Conservation (phyloP, 2,113 vertebrate species). For the Neogale vison region DNA sequence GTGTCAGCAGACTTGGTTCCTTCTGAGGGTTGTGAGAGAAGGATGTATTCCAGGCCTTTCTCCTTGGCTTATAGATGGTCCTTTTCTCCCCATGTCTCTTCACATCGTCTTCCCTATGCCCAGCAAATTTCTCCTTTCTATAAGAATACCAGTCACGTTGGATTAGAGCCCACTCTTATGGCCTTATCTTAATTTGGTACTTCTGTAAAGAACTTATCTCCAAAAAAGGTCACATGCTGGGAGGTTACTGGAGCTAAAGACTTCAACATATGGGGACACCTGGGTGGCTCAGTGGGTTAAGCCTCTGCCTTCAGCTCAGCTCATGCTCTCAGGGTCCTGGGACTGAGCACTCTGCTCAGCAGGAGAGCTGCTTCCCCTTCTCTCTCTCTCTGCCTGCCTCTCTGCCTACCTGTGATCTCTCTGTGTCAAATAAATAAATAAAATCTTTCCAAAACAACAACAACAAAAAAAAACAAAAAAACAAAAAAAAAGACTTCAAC, state of each 20-base stretch:
- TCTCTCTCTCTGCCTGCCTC: too few species aligned
- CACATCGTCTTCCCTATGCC: background rate
- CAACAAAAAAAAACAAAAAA: too few species aligned
- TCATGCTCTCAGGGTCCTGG: too few species aligned
- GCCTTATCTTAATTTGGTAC: background rate
- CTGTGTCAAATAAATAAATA: too few species aligned
- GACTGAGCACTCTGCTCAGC: too few species aligned
- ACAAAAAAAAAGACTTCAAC: too few species aligned
- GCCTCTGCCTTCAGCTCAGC: too few species aligned
- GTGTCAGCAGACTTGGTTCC: background rate
- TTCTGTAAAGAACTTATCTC: background rate
- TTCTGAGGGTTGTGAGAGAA: background rate
- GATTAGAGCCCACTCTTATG: background rate
- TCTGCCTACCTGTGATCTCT: too few species aligned
- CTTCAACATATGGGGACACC: background rate
- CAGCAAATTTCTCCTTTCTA: background rate
- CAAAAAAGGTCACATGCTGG: background rate
- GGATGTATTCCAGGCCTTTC: background rate
- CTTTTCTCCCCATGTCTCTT: background rate
- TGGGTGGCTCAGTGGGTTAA: too few species aligned
- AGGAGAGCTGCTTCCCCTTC: too few species aligned
- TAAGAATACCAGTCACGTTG: background rate
- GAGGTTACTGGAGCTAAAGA: background rate
- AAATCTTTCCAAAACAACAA: too few species aligned
- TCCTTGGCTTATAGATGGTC: background rate